A percentile compares a stretch with the other conserved stretches of the same genome.
These are phyloP conservation scores for Xenopus borealis DNA, from an alignment of 2,113 vertebrate genomes.

Conservation along the genomic window DNA sequence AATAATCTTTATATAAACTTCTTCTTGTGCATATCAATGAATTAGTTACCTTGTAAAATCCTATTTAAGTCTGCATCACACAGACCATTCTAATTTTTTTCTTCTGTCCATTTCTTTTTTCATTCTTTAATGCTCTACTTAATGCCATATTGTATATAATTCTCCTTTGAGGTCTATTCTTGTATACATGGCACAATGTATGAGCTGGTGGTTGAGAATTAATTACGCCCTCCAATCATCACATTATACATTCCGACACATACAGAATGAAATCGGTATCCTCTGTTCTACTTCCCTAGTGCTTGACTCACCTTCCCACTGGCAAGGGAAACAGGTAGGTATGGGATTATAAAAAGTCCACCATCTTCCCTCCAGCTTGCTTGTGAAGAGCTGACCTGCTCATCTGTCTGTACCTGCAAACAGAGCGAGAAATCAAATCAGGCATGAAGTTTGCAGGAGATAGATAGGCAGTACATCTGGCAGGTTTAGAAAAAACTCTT, in stretches of 20 bases:
- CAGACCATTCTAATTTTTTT: too few relatives aligned
- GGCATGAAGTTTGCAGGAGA: conserved; percentile 30
- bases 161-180: neutral
- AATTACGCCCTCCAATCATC: neutral
- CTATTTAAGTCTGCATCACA: neutral
- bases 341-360: conserved; percentile 36
- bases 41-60: neutral
- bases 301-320: conserved; percentile 28
- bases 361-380: conserved; percentile 28
- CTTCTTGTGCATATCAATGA: neutral
- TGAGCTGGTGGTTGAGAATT: neutral
- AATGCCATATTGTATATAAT: neutral
- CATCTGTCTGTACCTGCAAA: conserved; percentile 25
- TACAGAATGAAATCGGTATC: neutral
- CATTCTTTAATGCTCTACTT: too few relatives aligned
- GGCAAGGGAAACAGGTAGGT: conserved; percentile 28
- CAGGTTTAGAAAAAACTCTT: conserved; percentile 37
- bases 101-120: too few relatives aligned
- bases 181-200: neutral
- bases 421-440: conserved; percentile 26
- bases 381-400: conserved; percentile 23
- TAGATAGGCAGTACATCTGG: conserved; percentile 30
- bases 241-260: neutral
- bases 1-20: neutral
- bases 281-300: neutral